These are phyloP conservation scores for Maniola jurtina DNA, from an alignment of 1,140 invertebrate genomes.

Conservation along the genomic window DNA sequence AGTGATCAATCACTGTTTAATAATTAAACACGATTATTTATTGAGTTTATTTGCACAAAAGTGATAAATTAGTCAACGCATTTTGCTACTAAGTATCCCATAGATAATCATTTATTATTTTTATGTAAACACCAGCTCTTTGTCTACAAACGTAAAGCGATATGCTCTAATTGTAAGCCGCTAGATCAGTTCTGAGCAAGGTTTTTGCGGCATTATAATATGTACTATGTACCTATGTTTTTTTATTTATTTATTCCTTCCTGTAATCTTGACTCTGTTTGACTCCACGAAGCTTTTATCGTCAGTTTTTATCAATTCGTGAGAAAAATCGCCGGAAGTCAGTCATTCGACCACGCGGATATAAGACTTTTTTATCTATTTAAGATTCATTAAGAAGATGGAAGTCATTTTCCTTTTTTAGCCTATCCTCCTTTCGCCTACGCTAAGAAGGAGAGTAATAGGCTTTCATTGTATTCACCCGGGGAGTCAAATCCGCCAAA, in stretches of 20 bases:
- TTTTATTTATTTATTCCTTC: slow-evolving; percentile 8
- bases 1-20: too few relatives aligned
- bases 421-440: neutral
- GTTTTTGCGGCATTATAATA: slow-evolving; percentile 17
- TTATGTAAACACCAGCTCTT: too few relatives aligned
- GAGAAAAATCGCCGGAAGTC: slow-evolving; percentile 12
- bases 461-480: too few relatives aligned
- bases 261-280: slow-evolving; percentile 2
- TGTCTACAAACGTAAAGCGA: slow-evolving; percentile 34
- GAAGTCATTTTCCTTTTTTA: neutral
- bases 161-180: slow-evolving; percentile 56
- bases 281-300: slow-evolving; percentile 4
- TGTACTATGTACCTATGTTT: neutral
- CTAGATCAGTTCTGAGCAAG: slow-evolving; percentile 35
- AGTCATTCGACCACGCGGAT: neutral
- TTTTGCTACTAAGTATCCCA: too few relatives aligned
- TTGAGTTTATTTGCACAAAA: too few relatives aligned
- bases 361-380: neutral
- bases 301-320: neutral
- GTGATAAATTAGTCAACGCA: too few relatives aligned
- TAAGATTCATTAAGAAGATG: neutral
- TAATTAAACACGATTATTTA: neutral
- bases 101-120: too few relatives aligned
- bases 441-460: too few relatives aligned
- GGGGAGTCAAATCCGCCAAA: too few relatives aligned